A percentile compares a stretch with the other conserved stretches of the same genome.
These are phyloP conservation scores for Phragmatobia fuliginosa DNA, from an alignment of 2,888 invertebrate species.

Conservation along the genomic window DNA sequence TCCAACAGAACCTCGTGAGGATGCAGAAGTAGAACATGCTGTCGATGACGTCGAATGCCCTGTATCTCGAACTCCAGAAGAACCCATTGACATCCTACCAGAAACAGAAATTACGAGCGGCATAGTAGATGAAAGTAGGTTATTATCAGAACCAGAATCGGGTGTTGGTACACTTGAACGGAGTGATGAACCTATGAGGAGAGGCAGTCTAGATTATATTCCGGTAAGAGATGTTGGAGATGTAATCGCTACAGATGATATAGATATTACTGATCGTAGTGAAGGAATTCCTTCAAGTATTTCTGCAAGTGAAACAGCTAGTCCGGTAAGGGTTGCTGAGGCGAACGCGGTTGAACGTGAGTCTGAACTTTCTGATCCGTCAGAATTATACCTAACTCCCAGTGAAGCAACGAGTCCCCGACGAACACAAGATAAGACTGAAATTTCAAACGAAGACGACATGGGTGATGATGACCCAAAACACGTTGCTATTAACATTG, in stretches of 20 bases:
- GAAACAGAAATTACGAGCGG: slow-evolving; percentile 25
- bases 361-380: slow-evolving; percentile 89
- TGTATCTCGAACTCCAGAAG: slow-evolving; percentile 19
- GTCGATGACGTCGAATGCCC: slow-evolving; percentile 61
- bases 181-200: slow-evolving; percentile 71
- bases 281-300: slow-evolving; percentile 83
- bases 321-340: slow-evolving; percentile 79
- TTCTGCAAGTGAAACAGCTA: slow-evolving; percentile 81
- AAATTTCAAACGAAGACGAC: slow-evolving; percentile 66
- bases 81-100: slow-evolving; percentile 18
- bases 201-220: slow-evolving; percentile 82
- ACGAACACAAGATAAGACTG: slow-evolving; percentile 79
- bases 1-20: slow-evolving; percentile 47
- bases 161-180: slow-evolving; percentile 76
- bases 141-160: slow-evolving; percentile 76
- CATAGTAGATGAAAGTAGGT: slow-evolving; percentile 70
- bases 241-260: slow-evolving; percentile 74
- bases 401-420: slow-evolving; percentile 87
- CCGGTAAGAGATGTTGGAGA: slow-evolving; percentile 83
- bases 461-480: slow-evolving; percentile 73
- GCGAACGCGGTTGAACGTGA: slow-evolving; percentile 84
- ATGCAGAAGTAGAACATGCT: slow-evolving; percentile 68
- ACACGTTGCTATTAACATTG: slow-evolving; percentile 78
- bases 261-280: slow-evolving; percentile 81
- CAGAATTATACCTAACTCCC: slow-evolving; percentile 90